These are phyloP conservation scores for Apteryx mantelli DNA, from an alignment of 2,113 vertebrate species.

Conservation along the genomic window DNA sequence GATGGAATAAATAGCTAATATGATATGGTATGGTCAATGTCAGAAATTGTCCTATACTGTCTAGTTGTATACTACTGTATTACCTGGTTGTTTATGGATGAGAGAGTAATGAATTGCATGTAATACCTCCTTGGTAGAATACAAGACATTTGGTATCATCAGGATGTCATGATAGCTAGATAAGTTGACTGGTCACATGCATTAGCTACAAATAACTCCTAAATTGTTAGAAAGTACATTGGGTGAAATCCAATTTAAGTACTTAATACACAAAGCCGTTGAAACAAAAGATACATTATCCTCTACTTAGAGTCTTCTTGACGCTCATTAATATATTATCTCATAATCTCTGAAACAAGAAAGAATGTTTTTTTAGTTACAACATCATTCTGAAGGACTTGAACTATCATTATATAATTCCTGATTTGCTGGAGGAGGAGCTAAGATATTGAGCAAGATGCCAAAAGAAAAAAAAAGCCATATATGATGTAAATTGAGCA, in stretches of 20 bases:
- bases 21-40: not conserved
- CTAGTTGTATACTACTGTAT: not conserved
- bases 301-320: not conserved
- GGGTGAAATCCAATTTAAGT: not conserved
- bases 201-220: not conserved
- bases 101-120: not conserved
- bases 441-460: not conserved
- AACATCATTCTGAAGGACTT: not conserved
- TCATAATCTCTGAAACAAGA: not conserved
- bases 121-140: not conserved
- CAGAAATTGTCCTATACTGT: not conserved
- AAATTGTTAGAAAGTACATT: not conserved
- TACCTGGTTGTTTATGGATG: not conserved
- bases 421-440: not conserved
- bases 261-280: not conserved
- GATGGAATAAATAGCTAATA: not conserved
- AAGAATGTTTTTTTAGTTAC: not conserved
- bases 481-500: not conserved
- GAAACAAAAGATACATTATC: not conserved
- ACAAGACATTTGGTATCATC: not conserved
- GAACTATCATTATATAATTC: not conserved
- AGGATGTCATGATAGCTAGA: not conserved
- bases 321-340: not conserved
- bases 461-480: too few relatives aligned
- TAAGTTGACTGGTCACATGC: not conserved